These are phyloP conservation scores for Chelonia mydas DNA, from an alignment of 2,797 vertebrate genomes.

Conservation along the genomic window DNA sequence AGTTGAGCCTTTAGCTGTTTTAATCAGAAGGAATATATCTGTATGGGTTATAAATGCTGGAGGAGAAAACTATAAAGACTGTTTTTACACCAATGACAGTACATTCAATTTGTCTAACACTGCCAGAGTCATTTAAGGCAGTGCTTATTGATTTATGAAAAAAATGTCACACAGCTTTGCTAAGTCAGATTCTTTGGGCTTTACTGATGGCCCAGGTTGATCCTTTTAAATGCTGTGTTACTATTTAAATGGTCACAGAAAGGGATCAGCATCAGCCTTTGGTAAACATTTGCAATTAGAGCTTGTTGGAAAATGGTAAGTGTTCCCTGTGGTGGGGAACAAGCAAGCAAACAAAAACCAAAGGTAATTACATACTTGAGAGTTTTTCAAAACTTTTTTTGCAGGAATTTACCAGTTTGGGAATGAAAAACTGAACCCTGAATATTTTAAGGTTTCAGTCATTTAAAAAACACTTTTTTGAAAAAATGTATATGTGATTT, in stretches of 20 bases:
- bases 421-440: background rate
- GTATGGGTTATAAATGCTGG: conserved; percentile 24
- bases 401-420: background rate
- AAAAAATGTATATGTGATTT: background rate
- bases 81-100: conserved; percentile 7
- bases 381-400: background rate
- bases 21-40: conserved; percentile 44
- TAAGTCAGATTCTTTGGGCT: background rate
- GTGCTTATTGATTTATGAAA: conserved; percentile 27
- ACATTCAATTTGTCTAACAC: conserved; percentile 20
- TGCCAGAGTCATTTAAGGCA: conserved; percentile 2
- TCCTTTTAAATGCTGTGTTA: background rate
- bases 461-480: background rate
- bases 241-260: accelerated
- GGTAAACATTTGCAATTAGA: background rate
- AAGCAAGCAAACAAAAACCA: background rate
- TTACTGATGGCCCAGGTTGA: background rate
- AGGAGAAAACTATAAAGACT: conserved; percentile 34
- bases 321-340: background rate
- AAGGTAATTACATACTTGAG: background rate
- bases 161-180: background rate
- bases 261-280: background rate
- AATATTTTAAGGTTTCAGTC: background rate
- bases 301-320: background rate
- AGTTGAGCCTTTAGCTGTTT: conserved; percentile 4